Conservation (phyloP, 2,888 invertebrate genomes). For the Chloroclystis v-ata region DNA sequence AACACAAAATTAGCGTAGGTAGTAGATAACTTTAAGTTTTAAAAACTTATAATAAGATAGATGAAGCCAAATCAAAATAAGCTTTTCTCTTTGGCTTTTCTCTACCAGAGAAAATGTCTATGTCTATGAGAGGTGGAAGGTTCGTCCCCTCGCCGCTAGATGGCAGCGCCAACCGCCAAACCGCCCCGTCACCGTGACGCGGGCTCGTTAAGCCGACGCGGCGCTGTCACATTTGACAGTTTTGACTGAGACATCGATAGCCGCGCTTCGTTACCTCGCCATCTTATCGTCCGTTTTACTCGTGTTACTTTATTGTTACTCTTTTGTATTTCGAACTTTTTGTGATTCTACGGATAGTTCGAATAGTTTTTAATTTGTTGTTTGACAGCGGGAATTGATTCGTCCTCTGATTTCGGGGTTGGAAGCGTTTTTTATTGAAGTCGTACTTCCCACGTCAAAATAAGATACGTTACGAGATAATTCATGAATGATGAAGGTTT, state of each 20-base stretch:
- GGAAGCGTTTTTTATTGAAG: neutral
- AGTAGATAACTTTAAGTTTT: no score
- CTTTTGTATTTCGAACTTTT: slow-evolving; percentile 45
- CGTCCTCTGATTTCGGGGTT: slow-evolving; percentile 7
- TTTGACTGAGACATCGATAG: slow-evolving; percentile 78
- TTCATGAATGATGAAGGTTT: neutral
- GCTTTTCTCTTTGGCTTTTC: no score
- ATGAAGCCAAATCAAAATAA: no score
- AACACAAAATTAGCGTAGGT: no score
- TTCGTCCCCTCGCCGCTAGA: slow-evolving; percentile 55
- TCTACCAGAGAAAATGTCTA: no score
- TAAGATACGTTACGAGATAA: neutral
- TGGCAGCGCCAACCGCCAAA: slow-evolving; percentile 57
- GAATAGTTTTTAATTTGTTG: slow-evolving; percentile 36
- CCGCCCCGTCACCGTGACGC: slow-evolving; percentile 58
- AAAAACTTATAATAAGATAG: no score
- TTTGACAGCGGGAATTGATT: slow-evolving; percentile 31
- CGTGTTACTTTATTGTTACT: slow-evolving; percentile 67
- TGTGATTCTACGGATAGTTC: slow-evolving; percentile 28
- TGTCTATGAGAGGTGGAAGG: slow-evolving; percentile 18
- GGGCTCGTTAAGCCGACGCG: slow-evolving; percentile 74
- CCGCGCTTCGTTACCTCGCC: slow-evolving; percentile 69
- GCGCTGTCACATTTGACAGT: slow-evolving; percentile 76
- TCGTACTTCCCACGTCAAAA: neutral
- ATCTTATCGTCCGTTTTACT: slow-evolving; percentile 69